phyloP scores from a whole-genome alignment of 2,113 vertebrate species.

The Lophochroa leadbeateri region DNA sequence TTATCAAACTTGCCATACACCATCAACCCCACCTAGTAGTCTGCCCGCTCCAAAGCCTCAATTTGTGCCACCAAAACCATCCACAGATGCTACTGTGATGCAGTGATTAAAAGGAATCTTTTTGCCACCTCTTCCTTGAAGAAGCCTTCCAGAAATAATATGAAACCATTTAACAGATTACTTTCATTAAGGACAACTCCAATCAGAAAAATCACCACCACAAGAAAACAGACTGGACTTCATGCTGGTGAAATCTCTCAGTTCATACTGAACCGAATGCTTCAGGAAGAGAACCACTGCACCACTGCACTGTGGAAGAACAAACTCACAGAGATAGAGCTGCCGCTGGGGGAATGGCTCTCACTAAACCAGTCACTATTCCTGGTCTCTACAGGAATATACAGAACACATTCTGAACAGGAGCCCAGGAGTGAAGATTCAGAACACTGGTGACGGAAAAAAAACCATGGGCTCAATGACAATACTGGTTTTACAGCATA shows the following conservation, averaged over 20 bases:
- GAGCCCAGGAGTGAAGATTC: background rate
- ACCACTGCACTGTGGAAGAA: background rate
- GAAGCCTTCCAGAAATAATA: background rate
- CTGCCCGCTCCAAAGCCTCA: background rate
- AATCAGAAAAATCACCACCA: background rate
- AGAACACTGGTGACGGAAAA: background rate
- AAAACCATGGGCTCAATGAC: fast-evolving
- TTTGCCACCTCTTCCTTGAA: background rate
- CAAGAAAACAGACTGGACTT: background rate
- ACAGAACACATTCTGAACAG: background rate
- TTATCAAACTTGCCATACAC: background rate
- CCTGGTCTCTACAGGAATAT: background rate
- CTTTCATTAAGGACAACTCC: background rate
- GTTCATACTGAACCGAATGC: fast-evolving
- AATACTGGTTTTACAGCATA: background rate
- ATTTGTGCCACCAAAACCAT: background rate
- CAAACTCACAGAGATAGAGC: background rate
- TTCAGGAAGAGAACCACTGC: background rate
- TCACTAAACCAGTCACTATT: background rate
- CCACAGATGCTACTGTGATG: fast-evolving
- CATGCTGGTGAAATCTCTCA: background rate
- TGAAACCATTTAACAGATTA: background rate
- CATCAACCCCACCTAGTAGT: background rate
- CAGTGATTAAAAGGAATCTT: background rate
- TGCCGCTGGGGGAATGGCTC: background rate